Conservation (phyloP, 1,140 invertebrate genomes). For the Eubasilissa regina region DNA sequence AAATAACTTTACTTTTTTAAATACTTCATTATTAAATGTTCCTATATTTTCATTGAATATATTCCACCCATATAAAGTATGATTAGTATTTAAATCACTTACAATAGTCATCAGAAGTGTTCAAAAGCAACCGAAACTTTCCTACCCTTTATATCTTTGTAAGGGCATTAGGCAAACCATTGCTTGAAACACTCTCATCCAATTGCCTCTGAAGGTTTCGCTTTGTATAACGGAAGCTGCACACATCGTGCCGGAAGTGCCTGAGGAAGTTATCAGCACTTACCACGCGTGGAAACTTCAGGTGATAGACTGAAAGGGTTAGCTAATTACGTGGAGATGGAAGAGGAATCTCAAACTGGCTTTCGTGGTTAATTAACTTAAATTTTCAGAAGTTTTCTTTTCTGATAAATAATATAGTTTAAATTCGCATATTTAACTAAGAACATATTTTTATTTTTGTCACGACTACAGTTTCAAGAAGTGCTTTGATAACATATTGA, state of each 20-base stretch:
- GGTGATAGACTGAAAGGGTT: slow-evolving; percentile 30
- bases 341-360: neutral
- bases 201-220: slow-evolving; percentile 26
- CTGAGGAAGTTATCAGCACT: slow-evolving; percentile 41
- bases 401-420: too few relatives aligned
- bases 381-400: too few relatives aligned
- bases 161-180: slow-evolving; percentile 32
- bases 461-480: too few relatives aligned
- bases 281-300: slow-evolving; percentile 42
- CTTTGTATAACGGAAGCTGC: slow-evolving; percentile 9
- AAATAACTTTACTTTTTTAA: too few relatives aligned
- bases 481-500: too few relatives aligned
- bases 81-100: slow-evolving; percentile 14
- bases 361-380: neutral
- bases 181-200: slow-evolving; percentile 15
- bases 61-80: neutral
- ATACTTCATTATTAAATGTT: too few relatives aligned
- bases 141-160: slow-evolving; percentile 1
- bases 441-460: too few relatives aligned
- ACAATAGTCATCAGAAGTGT: slow-evolving; percentile 26
- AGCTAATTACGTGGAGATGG: neutral
- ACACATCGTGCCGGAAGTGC: slow-evolving; percentile 31
- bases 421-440: too few relatives aligned
- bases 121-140: slow-evolving; percentile 26
- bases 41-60: too few relatives aligned